Base-by-base conservation (phyloP, 2,888 invertebrate genomes). In the Chloroclystis v-ata region DNA sequence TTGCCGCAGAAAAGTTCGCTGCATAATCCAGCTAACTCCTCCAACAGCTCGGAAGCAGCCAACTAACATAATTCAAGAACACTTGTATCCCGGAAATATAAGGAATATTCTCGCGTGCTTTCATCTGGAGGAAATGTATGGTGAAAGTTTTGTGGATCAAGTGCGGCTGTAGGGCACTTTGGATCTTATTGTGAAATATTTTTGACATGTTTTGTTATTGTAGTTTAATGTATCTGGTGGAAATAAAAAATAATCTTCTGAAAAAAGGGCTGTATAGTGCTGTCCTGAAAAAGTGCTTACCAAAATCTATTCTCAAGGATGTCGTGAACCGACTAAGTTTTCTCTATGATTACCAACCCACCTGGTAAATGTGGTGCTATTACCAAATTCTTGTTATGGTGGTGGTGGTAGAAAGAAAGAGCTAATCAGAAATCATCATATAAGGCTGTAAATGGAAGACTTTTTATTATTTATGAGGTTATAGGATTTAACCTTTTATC, bases 11-110 rank as follows among this genome's bases (percentile, higher is more conserved):
- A 32, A 16, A n/a, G 13, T 32, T 16, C 14, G 9, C 32, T 32
- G n/a, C 14, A 32, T 16, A 32, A 32, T 4, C 32, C 32, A 16
- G 1, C n/a, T 6, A 32, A 14, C n/a, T 32, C 20, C 20, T 20
- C 20, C 20, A 20, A 20, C 3, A 4, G 20, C 20, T 20, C 20
- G 3, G 5, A 20, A 20, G 16, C 32, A 33, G 10, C 33, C 33
- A 33, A 33, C 43, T 37, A 29, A 43, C 33, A 33, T 33, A 11
- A 43, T 29, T 24, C 28, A 37, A 28, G 38, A 38, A 28, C 28
- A 38, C 28, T 38, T 28, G 38, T 38, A 10, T 26, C 38, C n/a
- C 28, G 14, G 10, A 28, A 28, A 28, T 38, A 28, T 38, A 16
- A 28, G 38, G 38, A 16, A 38, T 38, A 38, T 38, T 38, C 28